These are phyloP conservation scores for Sclerodermus sp. DNA, from an alignment of 2,888 invertebrate genomes.

Conservation along the genomic window DNA sequence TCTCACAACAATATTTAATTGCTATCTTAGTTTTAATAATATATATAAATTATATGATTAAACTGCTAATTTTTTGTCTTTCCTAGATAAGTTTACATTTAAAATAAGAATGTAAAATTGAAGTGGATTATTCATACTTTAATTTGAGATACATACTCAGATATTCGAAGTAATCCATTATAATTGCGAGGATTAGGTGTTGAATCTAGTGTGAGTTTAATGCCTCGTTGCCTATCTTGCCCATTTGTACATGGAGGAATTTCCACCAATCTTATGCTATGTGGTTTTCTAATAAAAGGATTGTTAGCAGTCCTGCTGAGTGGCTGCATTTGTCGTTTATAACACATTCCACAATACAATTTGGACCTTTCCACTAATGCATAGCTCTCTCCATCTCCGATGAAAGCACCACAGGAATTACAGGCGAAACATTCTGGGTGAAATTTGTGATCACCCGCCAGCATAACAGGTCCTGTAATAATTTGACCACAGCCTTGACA, in stretches of 20 bases:
- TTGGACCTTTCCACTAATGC: slow-evolving; percentile 88
- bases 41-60: background rate
- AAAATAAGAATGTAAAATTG: background rate
- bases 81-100: background rate
- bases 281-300: slow-evolving; percentile 64
- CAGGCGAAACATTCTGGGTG: slow-evolving; percentile 96
- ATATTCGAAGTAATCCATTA: slow-evolving; percentile 67
- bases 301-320: slow-evolving; percentile 61
- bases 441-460: slow-evolving; percentile 92
- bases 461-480: slow-evolving; percentile 89
- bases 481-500: slow-evolving; percentile 88
- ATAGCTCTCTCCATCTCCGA: slow-evolving; percentile 91
- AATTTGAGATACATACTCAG: slow-evolving; percentile 65
- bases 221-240: slow-evolving; percentile 63
- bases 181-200: slow-evolving; percentile 59
- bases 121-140: background rate
- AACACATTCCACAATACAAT: slow-evolving; percentile 83
- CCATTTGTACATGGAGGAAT: slow-evolving; percentile 67
- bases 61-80: background rate
- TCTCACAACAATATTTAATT: background rate
- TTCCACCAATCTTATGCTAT: slow-evolving; percentile 82
- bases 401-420: slow-evolving; percentile 75
- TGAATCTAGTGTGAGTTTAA: slow-evolving; percentile 66
- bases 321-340: slow-evolving; percentile 71
- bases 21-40: background rate